Conservation (phyloP, 2,113 vertebrate genomes). For the Phalacrocorax pelagicus region DNA sequence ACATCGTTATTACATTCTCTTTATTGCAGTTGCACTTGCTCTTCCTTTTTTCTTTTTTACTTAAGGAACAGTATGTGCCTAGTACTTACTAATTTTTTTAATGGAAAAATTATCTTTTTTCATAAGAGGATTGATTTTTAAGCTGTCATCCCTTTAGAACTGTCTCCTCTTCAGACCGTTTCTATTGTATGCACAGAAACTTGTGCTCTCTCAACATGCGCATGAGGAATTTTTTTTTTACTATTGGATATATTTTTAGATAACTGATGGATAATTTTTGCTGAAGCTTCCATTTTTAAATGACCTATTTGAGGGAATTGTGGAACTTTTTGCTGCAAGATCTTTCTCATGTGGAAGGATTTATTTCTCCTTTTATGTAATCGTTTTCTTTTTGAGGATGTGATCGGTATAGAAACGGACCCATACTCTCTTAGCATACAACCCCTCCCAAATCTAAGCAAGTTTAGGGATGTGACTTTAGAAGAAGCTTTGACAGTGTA, state of each 20-base stretch:
- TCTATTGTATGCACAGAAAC: not conserved
- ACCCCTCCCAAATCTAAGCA: not conserved
- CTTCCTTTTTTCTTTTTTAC: not conserved
- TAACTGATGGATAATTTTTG: conserved; percentile 8
- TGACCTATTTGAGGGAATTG: conserved; percentile 32
- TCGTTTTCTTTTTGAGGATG: not conserved
- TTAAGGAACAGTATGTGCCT: not conserved
- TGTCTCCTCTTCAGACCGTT: not conserved
- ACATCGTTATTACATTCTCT: too few species aligned
- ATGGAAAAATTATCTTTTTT: not conserved
- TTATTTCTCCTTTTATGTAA: not conserved
- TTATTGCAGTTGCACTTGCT: not conserved
- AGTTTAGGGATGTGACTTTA: not conserved
- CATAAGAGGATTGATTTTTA: not conserved
- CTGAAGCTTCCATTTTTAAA: conserved; percentile 27
- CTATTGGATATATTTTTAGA: not conserved
- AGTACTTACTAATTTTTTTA: not conserved
- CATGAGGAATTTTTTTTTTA: not conserved
- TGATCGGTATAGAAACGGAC: not conserved
- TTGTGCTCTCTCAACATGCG: not conserved
- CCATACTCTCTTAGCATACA: not conserved
- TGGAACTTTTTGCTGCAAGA: not conserved
- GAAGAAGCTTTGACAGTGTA: not conserved
- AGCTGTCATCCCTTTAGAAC: not conserved
- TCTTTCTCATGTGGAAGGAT: not conserved